These are phyloP conservation scores for Coboldia fuscipes DNA, from an alignment of 1,140 invertebrate species.

Conservation along the genomic window DNA sequence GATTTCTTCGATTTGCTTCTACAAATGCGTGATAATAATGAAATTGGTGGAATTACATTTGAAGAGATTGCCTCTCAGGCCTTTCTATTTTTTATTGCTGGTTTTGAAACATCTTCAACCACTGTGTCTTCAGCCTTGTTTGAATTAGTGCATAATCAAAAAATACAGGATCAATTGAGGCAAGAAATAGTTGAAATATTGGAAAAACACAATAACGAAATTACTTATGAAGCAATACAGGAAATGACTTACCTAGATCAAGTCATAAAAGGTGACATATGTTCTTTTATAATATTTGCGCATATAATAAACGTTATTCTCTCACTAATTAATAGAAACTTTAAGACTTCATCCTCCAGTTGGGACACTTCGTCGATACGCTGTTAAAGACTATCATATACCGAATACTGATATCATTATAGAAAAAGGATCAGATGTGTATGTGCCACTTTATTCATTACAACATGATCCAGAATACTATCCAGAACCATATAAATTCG, in stretches of 20 bases:
- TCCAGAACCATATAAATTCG: constrained; percentile 29
- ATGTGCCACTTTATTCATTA: constrained; percentile 1
- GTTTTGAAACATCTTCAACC: constrained; percentile 45
- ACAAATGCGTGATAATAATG: constrained; percentile 8
- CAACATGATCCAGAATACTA: constrained; percentile 17
- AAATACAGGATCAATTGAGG: constrained; percentile 35
- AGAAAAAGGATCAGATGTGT: background rate
- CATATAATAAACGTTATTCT: background rate
- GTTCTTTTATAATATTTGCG: background rate
- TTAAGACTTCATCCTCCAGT: constrained; percentile 23
- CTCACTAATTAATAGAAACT: constrained; percentile 15
- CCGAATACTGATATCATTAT: constrained; percentile 12
- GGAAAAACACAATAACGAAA: constrained; percentile 23
- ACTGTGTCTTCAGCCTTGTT: constrained; percentile 33
- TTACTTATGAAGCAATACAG: constrained; percentile 33
- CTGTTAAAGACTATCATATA: constrained; percentile 21
- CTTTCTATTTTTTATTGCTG: constrained; percentile 38
- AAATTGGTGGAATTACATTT: constrained; percentile 4
- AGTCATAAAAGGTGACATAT: constrained; percentile 27
- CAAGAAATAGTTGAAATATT: constrained; percentile 32
- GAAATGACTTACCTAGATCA: constrained; percentile 37
- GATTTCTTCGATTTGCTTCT: constrained; percentile 33
- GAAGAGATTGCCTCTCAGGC: constrained; percentile 27
- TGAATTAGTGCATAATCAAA: constrained; percentile 34
- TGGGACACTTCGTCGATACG: constrained; percentile 9